phyloP scores from a whole-genome alignment of 1,140 invertebrate species.

The Psilanteris sp. region DNA sequence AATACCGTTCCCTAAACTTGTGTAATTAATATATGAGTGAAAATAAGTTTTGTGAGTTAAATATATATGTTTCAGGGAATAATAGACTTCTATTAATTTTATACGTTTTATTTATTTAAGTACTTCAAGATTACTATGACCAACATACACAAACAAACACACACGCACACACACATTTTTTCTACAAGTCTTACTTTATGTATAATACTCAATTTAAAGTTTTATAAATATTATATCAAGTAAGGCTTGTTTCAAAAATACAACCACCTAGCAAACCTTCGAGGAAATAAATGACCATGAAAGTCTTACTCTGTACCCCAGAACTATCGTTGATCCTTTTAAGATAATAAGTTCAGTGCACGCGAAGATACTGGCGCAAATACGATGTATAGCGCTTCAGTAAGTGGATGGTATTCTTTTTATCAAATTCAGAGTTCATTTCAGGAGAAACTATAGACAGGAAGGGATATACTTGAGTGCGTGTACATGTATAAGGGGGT shows the following conservation, averaged over 20 bases:
- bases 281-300: constrained; percentile 33
- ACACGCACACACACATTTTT: too few species aligned
- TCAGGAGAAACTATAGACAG: neutral
- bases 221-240: constrained; percentile 46
- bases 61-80: too few species aligned
- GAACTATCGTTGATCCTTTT: constrained; percentile 55
- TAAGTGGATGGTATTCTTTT: constrained; percentile 45
- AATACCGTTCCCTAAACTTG: too few species aligned
- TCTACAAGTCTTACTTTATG: too few species aligned
- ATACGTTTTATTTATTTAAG: too few species aligned
- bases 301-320: constrained; percentile 32
- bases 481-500: too few species aligned
- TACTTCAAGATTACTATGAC: too few species aligned
- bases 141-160: too few species aligned
- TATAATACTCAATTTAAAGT: constrained; percentile 26
- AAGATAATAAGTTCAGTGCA: constrained; percentile 53
- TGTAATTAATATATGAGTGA: too few species aligned
- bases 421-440: constrained; percentile 36
- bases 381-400: constrained; percentile 19
- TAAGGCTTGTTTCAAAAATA: constrained; percentile 40
- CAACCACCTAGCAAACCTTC: constrained; percentile 18
- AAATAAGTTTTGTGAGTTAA: too few species aligned
- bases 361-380: constrained; percentile 31
- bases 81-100: too few species aligned
- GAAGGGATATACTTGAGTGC: too few species aligned